Base-by-base conservation (phyloP, 2,888 invertebrate genomes). In the Eilema sororculum region DNA sequence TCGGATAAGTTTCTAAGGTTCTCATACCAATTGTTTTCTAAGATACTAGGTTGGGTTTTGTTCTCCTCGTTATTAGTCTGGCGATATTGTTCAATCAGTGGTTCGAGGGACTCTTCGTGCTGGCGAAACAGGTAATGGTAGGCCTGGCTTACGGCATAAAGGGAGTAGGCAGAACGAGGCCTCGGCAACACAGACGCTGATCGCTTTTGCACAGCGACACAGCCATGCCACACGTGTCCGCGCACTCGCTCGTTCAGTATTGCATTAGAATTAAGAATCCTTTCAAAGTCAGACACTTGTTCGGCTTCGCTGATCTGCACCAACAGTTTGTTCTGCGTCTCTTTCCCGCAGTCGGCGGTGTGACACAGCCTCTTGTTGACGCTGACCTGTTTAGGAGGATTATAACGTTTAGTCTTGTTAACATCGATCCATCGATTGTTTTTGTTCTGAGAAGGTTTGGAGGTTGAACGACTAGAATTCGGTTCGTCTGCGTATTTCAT, bases 181-280 rank as follows among this genome's bases (percentile, higher is more conserved):
- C 93, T 89, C 73, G 93, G 88, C 71, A 86, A 84, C 75, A 89
- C 89, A 81, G 90, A 87, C 68, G 93, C 92, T 73, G 91, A 86
- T 68, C 91, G 87, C 75, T 89, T 87, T 77, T 84, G 87, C 71
- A 87, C 84, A 75, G 87, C 85, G 74, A 84, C 84, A 82, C 89
- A 88, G 70, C 91, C 88, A 78, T 91, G 90, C 95, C 94, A 95
- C 91, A 93, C 93, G 87, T 93, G 92, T 41, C 89, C 86, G 75
- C 87, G 89, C 78, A 90, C 88, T 74, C 91, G 90, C 86, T 93
- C 92, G 83, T 90, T 91, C 93, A 91, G 92, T 93, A 95, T 93
- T 90, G 95, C 94, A 94, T 95, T 95, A 94, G 94, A 93, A 90
- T 93, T 93, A 89, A 96, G 96, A 96, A 96, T 96, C 96, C 96